phyloP scores from a whole-genome alignment of 2,888 invertebrate genomes.

The Synergus japonicus region DNA sequence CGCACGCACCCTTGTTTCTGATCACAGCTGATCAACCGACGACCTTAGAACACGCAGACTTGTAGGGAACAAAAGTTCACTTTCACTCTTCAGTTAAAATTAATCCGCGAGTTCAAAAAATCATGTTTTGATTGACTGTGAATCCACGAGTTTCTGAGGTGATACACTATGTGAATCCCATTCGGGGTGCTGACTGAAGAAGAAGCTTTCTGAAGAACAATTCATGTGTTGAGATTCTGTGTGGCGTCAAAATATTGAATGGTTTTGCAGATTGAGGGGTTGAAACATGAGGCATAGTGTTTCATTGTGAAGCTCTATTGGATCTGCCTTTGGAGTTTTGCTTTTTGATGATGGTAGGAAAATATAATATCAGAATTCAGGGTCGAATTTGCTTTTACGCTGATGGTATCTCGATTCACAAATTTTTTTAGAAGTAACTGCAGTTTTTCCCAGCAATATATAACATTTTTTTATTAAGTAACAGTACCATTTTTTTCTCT shows the following conservation, averaged over 20 bases:
- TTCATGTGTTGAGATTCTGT: constrained; percentile 6
- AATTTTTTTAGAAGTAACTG: neutral
- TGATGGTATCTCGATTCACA: neutral
- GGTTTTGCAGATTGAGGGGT: neutral
- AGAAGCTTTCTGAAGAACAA: neutral
- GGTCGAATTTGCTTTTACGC: neutral
- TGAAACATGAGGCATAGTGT: neutral
- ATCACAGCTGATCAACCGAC: constrained; percentile 44
- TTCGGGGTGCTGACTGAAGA: neutral
- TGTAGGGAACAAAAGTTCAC: constrained; percentile 6
- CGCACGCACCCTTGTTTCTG: constrained; percentile 40
- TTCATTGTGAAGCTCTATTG: neutral
- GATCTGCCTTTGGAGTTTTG: neutral
- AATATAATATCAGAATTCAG: neutral
- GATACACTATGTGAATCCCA: neutral
- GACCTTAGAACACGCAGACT: constrained; percentile 5
- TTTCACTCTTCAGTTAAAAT: neutral
- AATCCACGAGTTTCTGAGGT: neutral
- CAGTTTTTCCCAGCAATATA: neutral
- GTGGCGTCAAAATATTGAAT: constrained; percentile 14
- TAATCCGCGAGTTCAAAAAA: neutral
- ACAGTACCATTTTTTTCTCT: too few relatives aligned
- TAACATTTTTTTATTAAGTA: neutral
- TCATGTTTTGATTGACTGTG: neutral
- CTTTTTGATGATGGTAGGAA: neutral